Evolutionary conservation across 2,797 vertebrate species (phyloP), one percentile per base, ranked within the genome.

Genomic region (Vireo griseus): DNA sequence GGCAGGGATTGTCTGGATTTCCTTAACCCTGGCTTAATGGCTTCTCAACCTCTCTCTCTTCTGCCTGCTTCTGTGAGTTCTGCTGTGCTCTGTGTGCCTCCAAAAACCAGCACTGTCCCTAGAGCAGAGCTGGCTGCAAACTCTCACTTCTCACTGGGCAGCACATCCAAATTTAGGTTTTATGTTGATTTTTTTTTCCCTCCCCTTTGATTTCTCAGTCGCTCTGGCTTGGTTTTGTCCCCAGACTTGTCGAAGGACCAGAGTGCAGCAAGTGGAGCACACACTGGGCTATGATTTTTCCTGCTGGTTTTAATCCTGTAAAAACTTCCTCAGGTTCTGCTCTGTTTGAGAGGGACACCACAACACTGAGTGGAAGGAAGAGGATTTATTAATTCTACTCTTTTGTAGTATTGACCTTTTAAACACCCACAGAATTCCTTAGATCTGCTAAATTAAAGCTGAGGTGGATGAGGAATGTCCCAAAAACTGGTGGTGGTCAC

Each of bases 1-100:
- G 92, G 33, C 86, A 91, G 88, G 86, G 66, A 57, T 67, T 93
- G 72, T 25, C 72, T 86, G 92, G 65, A 52, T 80, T 91, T 80
- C 65, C 67, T 87, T 80, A 75, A 83, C 68, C 74, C 65, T 63
- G 75, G 10, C 74, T 71, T 54, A 16, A 21, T 24, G 61, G 68
- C 81, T 89, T 29, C 89, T 62, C 51, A 62, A 85, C 74, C 69
- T n/a, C 72, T 83, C 52, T 80, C 91, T 90, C 50, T 72, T 8
- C 35, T 74, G 33, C 87, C 87, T 81, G 87, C 47, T 55, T 15
- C 80, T 75, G 45, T 68, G 81, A 37, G 39, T 58, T 58, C 65
- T 85, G 76, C 91, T 33, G 54, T 65, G 73, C 77, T 68, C 44
- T 29, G 67, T 35, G 82, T 81, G 83, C 62, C 90, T 62, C 83